Base-by-base conservation (phyloP, 2,888 invertebrate species). In the Argyresthia goedartella region DNA sequence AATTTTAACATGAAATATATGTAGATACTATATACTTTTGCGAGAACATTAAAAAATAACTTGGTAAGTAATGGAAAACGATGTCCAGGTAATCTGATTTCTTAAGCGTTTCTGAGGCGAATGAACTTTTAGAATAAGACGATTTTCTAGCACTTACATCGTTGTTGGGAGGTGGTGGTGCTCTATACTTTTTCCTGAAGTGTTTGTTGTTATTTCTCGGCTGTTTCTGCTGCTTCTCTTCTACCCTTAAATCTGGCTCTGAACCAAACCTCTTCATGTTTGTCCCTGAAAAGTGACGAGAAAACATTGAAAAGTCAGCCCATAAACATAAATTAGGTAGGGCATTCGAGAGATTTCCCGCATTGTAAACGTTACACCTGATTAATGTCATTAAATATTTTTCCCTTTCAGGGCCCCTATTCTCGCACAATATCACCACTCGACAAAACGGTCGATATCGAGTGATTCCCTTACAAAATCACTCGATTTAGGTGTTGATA, bases 111-210 rank as follows among this genome's bases (percentile, higher is more conserved):
- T 4, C 3, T 25, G 3, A 25, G 25, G 3, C 6, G 25, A 25
- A 25, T 4, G 2, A 25, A 25, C 25, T 25, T 25, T 2, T 25
- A 25, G 25, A 39, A 43, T 43, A 14, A 3, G 13, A 43, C 1
- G 4, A 8, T 25, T 36, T 15, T 35, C 35, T 41, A 35, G 35
- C 44, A 66, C 81, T 81, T 70, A 88, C 79, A 58, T 82, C 73
- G 65, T 73, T 66, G 44, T 62, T 67, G 54, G 81, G 87, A 52
- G 93, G 92, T 54, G 90, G 88, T 14, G 93, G 93, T 2, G 94
- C 94, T 81, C 91, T 90, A 69, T 93, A 93, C 75, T 94, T 94
- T 70, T 94, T 91, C 63, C 91, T 92, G 65, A 92, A 91, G 53
- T 89, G 88, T 73, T 81, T 82, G 55, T 76, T 80, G 52, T 69